Evolutionary conservation across 2,113 vertebrate genomes (phyloP), one percentile per base, ranked within the genome.

Genomic region (Nipponia nippon): DNA sequence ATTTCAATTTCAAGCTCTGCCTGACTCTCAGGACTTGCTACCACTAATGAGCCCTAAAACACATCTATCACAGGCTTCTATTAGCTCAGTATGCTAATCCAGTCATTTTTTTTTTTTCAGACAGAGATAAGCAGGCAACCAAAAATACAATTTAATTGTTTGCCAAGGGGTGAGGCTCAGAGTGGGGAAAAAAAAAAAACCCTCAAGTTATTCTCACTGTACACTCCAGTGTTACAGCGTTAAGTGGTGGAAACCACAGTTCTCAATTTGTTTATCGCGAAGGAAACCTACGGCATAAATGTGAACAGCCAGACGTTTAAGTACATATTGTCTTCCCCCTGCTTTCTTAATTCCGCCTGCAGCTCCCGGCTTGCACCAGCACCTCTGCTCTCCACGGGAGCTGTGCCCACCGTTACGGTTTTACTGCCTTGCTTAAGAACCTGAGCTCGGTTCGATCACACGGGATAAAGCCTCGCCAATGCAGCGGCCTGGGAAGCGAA

Each of bases 1-100:
- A 85, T 91, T 83, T 89, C 80, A 66, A 34, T 93, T 96, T 81
- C 96, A 73, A 96, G 96, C 94, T 92, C 91, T 95, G 96, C 91
- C 85, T 27, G 87, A 93, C 91, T 94, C 94, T 70, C 85, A 92
- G 95, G 94, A 90, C 87, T 63, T 55, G 67, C 82, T 83, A 66
- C 71, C 47, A 38, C 93, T 96, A 95, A 96, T 90, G 93, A 96
- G 90, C 76, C 72, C 73, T 90, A 77, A 63, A 78, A 63, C 70
- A 50, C 84, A 71, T 89, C 73, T 87, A 49, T 63, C 21, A 23
- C 59, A 9, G 70, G 58, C 81, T 62, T 69, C 53, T 80, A 71
- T 66, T 47, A 85, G 89, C 89, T 91, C 55, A 85, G 93, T 85
- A 87, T 36, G 82, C 91, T 94, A 87, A 96, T 94, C 85, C 94